These are phyloP conservation scores for Tragelaphus scriptus DNA, from an alignment of 2,113 vertebrate species.

Conservation along the genomic window DNA sequence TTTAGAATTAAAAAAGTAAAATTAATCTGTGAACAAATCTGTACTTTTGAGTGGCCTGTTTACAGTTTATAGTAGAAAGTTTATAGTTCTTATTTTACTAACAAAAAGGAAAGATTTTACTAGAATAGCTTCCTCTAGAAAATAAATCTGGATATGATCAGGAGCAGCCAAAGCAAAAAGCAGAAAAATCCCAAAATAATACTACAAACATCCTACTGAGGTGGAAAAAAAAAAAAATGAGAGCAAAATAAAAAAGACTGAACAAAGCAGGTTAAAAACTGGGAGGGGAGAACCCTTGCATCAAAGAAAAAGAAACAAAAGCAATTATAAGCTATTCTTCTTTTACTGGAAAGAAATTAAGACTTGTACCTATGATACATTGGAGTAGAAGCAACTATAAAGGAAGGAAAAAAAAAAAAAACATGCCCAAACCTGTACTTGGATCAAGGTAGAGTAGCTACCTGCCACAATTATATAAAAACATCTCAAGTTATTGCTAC, in stretches of 20 bases:
- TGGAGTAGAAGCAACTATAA: slow-evolving; percentile 45
- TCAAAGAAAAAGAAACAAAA: slow-evolving; percentile 69
- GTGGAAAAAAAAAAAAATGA: slow-evolving; percentile 5
- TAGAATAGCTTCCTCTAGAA: slow-evolving; percentile 61
- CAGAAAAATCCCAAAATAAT: slow-evolving; percentile 46
- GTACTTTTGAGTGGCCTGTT: slow-evolving; percentile 57
- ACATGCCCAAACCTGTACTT: background rate
- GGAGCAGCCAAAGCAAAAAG: slow-evolving; percentile 46
- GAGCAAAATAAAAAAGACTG: slow-evolving; percentile 50
- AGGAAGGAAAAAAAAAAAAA: background rate
- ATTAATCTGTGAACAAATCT: slow-evolving; percentile 63
- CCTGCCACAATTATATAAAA: slow-evolving; percentile 55
- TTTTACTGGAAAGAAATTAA: slow-evolving; percentile 65
- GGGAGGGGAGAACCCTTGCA: slow-evolving; percentile 35
- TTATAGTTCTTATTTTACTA: slow-evolving; percentile 45
- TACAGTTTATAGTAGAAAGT: slow-evolving; percentile 52
- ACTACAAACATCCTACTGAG: slow-evolving; percentile 55
- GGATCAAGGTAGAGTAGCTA: slow-evolving; percentile 25
- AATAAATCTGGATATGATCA: slow-evolving; percentile 59
- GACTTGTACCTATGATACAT: slow-evolving; percentile 42
- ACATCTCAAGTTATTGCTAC: slow-evolving; percentile 63
- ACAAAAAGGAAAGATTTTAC: slow-evolving; percentile 30
- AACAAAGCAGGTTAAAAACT: slow-evolving; percentile 60
- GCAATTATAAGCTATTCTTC: slow-evolving; percentile 69
- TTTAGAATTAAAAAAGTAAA: slow-evolving; percentile 53